Conservation (phyloP, 2,797 vertebrate species). For the Galagoides demidoff region DNA sequence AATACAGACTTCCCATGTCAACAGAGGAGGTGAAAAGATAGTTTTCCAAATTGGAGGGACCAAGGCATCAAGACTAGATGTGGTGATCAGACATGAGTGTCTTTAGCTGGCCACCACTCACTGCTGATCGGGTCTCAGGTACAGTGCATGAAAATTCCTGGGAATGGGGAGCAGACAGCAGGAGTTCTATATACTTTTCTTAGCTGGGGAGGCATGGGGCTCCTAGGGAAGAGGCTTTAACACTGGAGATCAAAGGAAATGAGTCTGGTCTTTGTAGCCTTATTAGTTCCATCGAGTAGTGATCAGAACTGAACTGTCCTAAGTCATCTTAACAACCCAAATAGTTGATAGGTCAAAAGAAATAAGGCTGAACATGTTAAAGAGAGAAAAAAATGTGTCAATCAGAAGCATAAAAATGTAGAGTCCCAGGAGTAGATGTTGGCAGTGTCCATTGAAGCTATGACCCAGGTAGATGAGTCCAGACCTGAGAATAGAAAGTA, state of each 20-base stretch:
- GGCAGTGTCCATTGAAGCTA: neutral
- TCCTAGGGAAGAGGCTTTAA: neutral
- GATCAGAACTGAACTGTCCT: neutral
- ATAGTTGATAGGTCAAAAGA: neutral
- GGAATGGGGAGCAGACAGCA: neutral
- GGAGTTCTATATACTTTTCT: neutral
- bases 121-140: neutral
- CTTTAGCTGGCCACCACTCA: neutral
- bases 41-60: neutral
- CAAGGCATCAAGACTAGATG: neutral
- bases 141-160: neutral
- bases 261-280: neutral
- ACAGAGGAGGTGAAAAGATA: constrained; percentile 13
- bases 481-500: neutral
- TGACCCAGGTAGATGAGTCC: neutral
- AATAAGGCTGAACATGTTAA: neutral
- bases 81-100: neutral
- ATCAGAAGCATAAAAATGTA: neutral
- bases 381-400: neutral
- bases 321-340: neutral
- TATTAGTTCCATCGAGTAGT: neutral
- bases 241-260: neutral
- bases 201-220: neutral
- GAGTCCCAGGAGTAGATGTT: neutral
- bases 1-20: constrained; percentile 23